Conservation (phyloP, 2,797 vertebrate genomes). For the Cynopterus sphinx region DNA sequence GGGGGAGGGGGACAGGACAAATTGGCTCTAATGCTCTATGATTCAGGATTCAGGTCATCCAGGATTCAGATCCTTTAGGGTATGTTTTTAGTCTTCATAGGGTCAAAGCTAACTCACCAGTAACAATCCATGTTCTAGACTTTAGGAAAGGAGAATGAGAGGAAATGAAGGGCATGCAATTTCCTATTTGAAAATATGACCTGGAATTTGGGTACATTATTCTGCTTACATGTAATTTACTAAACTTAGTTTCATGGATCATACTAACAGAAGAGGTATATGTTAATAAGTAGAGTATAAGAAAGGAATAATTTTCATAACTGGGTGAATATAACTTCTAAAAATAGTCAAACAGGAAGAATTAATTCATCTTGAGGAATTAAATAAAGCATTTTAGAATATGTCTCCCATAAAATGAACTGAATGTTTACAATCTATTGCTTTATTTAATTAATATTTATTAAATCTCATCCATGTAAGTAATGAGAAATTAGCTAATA, state of each 20-base stretch:
- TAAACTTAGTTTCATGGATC: not conserved
- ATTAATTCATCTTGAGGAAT: not conserved
- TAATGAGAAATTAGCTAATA: not conserved
- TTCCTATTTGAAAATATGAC: not conserved
- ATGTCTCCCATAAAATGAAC: not conserved
- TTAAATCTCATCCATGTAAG: not conserved
- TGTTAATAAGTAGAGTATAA: not conserved
- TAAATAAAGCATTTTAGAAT: not conserved
- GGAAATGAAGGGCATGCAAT: not conserved
- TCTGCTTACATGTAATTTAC: not conserved
- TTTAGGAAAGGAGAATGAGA: not conserved
- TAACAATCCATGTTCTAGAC: not conserved
- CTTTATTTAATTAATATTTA: constrained; percentile 33
- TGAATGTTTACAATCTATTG: not conserved
- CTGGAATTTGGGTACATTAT: not conserved
- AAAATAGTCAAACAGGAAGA: not conserved
- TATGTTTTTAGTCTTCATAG: not conserved
- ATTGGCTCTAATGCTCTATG: not conserved
- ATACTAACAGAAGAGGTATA: not conserved
- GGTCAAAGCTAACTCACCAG: not conserved
- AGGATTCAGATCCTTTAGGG: not conserved
- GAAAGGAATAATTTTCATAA: not conserved
- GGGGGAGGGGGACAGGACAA: not conserved
- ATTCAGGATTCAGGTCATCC: not conserved
- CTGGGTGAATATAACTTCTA: not conserved